Evolutionary conservation across 2,888 invertebrate genomes (phyloP), one percentile per base, ranked within the genome.

Genomic region (Epinotia demarniana): DNA sequence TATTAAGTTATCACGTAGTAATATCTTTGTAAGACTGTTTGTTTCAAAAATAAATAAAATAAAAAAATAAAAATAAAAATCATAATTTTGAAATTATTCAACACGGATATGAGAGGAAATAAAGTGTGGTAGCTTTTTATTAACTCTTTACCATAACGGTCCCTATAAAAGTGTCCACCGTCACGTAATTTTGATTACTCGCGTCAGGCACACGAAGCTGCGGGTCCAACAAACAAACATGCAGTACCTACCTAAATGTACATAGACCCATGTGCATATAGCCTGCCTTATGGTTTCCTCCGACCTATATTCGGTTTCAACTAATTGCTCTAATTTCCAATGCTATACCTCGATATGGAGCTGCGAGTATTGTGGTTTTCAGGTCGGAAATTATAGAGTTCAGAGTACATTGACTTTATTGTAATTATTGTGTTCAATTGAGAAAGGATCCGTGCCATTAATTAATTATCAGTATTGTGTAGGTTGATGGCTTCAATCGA

Each of bases 301-400:
- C 23, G 58, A 23, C 64, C 64, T 33, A 33, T 5, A 57, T 69
- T 60, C 33, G 16, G 64, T 70, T 70, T 18, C 63, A 23, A 43
- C 63, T 69, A 70, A 74, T 74, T 63, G 69, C 57, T 27, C 27
- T 74, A 70, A 69, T 46, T 60, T 73, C 72, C 18, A 46, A 67
- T 66, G 66, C 18, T 49, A 55, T 18, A 69, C 23, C 39, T 67
- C 55, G 67, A 57, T 53, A 53, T 53, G n/a, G 27, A n/a, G 8
- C 55, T 39, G 39, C 39, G 39, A 9, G 9, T 43, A 58, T 68
- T 57, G 68, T 57, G 39, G 57, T 49, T n/a, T 33, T 53, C 12
- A 66, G 66, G 57, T 46, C 12, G 43, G 58, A 16, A 8, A 69
- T 39, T n/a, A 69, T 69, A 19, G 67, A 57, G 23, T 43, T 2